phyloP scores from a whole-genome alignment of 2,888 invertebrate genomes.

The Cremastobaeus sp. region DNA sequence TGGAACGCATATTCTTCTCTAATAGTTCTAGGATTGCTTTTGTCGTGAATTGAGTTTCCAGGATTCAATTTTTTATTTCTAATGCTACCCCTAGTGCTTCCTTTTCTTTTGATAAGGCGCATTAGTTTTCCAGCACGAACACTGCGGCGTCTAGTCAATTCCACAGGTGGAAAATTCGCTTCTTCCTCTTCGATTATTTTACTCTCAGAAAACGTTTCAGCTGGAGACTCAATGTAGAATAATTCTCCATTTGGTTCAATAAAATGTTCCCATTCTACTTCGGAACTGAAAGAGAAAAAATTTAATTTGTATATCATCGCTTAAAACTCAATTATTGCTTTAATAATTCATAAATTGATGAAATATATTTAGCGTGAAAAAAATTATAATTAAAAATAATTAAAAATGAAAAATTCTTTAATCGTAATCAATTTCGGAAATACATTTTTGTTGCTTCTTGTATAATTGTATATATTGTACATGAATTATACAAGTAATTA shows the following conservation, averaged over 20 bases:
- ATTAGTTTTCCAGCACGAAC: constrained; percentile 79
- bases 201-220: constrained; percentile 58
- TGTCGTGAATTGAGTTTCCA: constrained; percentile 61
- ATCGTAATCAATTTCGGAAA: too few species aligned
- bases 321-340: too few species aligned
- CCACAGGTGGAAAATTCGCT: constrained; percentile 66
- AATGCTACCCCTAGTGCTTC: constrained; percentile 79
- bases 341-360: too few species aligned
- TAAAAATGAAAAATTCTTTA: too few species aligned
- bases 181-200: constrained; percentile 55
- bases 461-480: too few species aligned
- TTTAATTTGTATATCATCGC: too few species aligned
- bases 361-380: too few species aligned
- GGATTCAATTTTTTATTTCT: constrained; percentile 67
- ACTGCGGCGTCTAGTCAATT: constrained; percentile 73
- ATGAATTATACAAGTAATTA: too few species aligned
- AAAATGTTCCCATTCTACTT: constrained; percentile 75
- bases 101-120: constrained; percentile 79
- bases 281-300: constrained; percentile 66
- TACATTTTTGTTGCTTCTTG: too few species aligned
- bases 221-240: constrained; percentile 73
- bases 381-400: too few species aligned
- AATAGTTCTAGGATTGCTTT: constrained; percentile 67
- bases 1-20: constrained; percentile 72
- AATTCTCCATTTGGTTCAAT: constrained; percentile 72